These are phyloP conservation scores for Euphydryas editha DNA, from an alignment of 2,888 invertebrate species.

Conservation along the genomic window DNA sequence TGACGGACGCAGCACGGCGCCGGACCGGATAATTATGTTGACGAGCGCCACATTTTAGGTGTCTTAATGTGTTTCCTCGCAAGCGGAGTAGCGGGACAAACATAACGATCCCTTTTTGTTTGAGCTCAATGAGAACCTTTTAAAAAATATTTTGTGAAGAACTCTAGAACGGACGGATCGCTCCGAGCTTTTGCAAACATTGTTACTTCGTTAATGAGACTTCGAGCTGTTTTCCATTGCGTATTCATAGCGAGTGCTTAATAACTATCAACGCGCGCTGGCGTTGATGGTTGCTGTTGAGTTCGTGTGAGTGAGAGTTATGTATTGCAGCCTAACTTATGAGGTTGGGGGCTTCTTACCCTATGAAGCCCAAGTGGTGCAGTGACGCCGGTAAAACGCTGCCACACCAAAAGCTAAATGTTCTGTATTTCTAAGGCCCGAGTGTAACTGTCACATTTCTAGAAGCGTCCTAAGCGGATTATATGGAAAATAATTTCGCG, in stretches of 20 bases:
- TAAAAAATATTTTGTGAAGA: background rate
- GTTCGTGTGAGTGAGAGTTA: too few relatives aligned
- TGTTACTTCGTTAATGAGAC: slow-evolving; percentile 4
- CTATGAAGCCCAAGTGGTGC: too few relatives aligned
- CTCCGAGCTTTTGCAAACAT: background rate
- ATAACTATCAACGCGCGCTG: background rate
- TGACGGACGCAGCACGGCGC: background rate
- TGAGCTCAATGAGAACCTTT: slow-evolving; percentile 6
- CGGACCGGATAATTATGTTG: slow-evolving; percentile 31
- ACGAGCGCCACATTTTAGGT: slow-evolving; percentile 28
- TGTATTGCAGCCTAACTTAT: too few relatives aligned
- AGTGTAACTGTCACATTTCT: too few relatives aligned
- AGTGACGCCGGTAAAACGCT: too few relatives aligned
- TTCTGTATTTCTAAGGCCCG: too few relatives aligned
- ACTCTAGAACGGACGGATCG: background rate
- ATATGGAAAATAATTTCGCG: too few relatives aligned
- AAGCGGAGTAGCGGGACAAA: slow-evolving; percentile 8
- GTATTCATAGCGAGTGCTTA: background rate
- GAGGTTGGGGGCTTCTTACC: too few relatives aligned
- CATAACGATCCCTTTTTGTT: slow-evolving; percentile 12
- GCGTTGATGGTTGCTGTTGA: too few relatives aligned
- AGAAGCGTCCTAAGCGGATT: too few relatives aligned
- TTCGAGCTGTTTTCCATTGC: background rate
- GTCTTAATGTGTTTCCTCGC: slow-evolving; percentile 23
- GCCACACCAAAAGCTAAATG: too few relatives aligned